Base-by-base conservation (phyloP, 1,140 invertebrate genomes). In the Neodiprion lecontei region DNA sequence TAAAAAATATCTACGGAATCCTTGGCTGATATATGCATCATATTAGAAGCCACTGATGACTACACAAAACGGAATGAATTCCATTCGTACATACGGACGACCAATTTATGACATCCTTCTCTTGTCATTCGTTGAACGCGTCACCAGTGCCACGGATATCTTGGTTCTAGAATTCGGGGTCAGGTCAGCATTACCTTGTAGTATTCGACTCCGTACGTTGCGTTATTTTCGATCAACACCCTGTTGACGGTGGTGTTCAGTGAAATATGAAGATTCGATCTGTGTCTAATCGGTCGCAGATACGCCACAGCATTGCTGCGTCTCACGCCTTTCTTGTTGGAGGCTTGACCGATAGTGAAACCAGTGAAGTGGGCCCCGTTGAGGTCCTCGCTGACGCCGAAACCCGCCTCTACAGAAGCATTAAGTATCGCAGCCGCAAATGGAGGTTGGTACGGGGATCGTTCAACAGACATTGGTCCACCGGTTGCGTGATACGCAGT, bases 221-320 rank as follows among this genome's bases (percentile, higher is more conserved):
- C 74, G 23, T 81, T 82, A 0, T 50, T 49, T 2, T 48, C 65
- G 7, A 80, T 81, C n/a, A 82, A 67, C 12, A 91, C 79, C 77
- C 90, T 92, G 0, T 91, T 92, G 0, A 89, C 94, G 0, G 91
- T 89, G 0, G 94, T 91, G 72, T 94, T 93, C 0, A 94, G 77
- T 74, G 90, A 81, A 0, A 96, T 88, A 76, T 94, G 90, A 1
- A 97, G 87, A 85, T 97, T 97, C 4, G 85, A 82, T 21, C 92
- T 85, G 75, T 91, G 78, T 40, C 90, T 82, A 61, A 87, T 75
- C 0, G 28, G 28, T 3, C 28, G 28, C 28, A 40, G 28, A 40
- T 40, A 40, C 28, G 28, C 28, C 2, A 89, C 87, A 5, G 92
- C 88, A 21, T 90, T 90, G 80, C 91, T 94, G 78, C 92, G 90